Percentiles rank a stretch among this genome's conserved stretches.
Conservation (phyloP, 2,113 vertebrate genomes). For the Phylloscopus trochilus region DNA sequence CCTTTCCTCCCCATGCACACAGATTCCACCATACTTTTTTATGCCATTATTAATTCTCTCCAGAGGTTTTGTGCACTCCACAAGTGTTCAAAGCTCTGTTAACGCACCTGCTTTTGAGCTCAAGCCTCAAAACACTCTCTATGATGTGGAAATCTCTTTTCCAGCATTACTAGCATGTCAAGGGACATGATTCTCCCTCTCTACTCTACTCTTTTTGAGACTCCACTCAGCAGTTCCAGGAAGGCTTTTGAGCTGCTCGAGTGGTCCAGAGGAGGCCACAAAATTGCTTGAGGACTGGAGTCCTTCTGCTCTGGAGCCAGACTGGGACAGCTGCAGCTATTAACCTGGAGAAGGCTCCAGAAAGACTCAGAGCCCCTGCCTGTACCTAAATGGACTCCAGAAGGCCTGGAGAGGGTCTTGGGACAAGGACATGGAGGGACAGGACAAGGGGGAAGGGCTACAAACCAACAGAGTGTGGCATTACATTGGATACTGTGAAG, state of each 20-base stretch:
- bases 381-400: not conserved
- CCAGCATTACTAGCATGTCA: fast-evolving
- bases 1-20: fast-evolving
- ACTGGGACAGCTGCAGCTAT: not conserved
- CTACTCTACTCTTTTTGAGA: not conserved
- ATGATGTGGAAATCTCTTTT: not conserved
- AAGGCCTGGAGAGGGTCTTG: not conserved
- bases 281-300: not conserved
- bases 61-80: not conserved
- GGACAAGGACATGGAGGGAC: not conserved
- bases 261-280: not conserved
- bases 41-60: not conserved
- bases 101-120: not conserved
- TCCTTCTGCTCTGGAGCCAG: not conserved
- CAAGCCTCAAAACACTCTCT: not conserved
- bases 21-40: not conserved
- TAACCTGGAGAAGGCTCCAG: not conserved
- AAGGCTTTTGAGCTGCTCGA: not conserved
- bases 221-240: not conserved
- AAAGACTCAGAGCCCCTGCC: not conserved
- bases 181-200: not conserved
- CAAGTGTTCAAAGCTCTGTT: not conserved
- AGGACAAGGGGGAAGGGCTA: not conserved
- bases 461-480: fast-evolving
- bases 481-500: not conserved